Evolutionary conservation across 1,140 invertebrate genomes (phyloP).

Genomic region (Panonychus citri): DNA sequence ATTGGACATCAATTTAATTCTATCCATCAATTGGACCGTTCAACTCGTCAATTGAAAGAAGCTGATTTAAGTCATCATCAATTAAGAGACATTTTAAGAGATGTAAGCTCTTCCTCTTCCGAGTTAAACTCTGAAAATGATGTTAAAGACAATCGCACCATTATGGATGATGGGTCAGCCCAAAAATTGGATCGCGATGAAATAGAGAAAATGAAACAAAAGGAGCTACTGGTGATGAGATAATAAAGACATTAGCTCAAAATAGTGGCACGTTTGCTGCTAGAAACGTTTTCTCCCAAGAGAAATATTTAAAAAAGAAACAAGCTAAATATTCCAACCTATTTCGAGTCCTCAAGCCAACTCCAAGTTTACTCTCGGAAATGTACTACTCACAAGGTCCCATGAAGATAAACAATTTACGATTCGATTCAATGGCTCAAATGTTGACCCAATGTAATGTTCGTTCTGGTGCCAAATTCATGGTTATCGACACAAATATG

Average conservation of each 20-base stretch:
- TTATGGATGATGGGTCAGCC: constrained; percentile 56
- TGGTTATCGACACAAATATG: constrained; percentile 63
- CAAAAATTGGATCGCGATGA: constrained; percentile 59
- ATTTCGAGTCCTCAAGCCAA: constrained; percentile 32
- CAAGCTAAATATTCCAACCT: constrained; percentile 9
- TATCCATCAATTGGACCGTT: neutral
- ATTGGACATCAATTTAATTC: neutral
- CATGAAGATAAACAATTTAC: constrained; percentile 42
- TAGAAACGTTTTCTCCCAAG: constrained; percentile 10
- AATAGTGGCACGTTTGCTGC: constrained; percentile 9
- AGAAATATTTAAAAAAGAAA: constrained; percentile 13
- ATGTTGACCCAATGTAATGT: constrained; percentile 57
- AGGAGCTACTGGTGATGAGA: constrained; percentile 22
- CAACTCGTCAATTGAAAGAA: neutral
- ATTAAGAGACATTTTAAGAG: neutral
- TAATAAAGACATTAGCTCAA: constrained; percentile 7
- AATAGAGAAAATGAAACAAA: constrained; percentile 49
- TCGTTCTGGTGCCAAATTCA: constrained; percentile 43
- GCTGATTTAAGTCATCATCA: neutral
- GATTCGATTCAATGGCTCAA: constrained; percentile 65
- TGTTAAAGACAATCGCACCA: constrained; percentile 48
- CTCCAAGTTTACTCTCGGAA: constrained; percentile 42
- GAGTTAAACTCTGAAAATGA: neutral
- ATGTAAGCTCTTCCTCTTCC: too few relatives aligned
- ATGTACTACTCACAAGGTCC: constrained; percentile 52